Conservation (phyloP, 2,888 invertebrate species). For the Andricus quercusramuli region DNA sequence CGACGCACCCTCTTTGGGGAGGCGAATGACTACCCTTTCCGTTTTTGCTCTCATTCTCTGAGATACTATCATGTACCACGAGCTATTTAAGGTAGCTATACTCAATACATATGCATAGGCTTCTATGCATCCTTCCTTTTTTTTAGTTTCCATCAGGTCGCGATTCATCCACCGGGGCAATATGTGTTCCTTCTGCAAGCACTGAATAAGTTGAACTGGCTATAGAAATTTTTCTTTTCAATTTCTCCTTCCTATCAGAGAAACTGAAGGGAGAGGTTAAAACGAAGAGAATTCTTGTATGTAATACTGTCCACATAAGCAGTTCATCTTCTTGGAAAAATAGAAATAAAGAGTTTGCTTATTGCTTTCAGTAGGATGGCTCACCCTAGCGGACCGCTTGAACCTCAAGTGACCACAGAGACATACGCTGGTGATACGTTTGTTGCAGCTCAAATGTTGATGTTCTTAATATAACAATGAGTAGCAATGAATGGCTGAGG, state of each 20-base stretch:
- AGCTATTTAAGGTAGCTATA: not conserved
- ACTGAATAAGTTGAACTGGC: constrained; percentile 16
- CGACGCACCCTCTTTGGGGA: constrained; percentile 13
- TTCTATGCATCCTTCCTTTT: not conserved
- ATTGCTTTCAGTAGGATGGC: not conserved
- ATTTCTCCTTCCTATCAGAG: constrained; percentile 12
- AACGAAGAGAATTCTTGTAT: not conserved
- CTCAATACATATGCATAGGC: constrained; percentile 29
- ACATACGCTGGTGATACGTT: no score
- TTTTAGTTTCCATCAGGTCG: constrained; percentile 26
- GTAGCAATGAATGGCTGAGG: no score
- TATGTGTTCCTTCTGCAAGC: constrained; percentile 16
- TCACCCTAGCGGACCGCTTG: no score
- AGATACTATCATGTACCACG: constrained; percentile 18
- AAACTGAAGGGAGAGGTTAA: not conserved
- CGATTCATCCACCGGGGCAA: constrained; percentile 3
- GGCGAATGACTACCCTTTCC: constrained; percentile 9
- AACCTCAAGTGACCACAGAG: no score
- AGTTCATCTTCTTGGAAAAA: not conserved
- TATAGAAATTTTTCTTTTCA: constrained; percentile 18
- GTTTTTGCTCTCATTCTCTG: constrained; percentile 13
- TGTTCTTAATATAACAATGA: no score
- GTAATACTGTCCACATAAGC: not conserved
- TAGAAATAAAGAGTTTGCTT: not conserved
- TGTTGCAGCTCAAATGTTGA: no score